These are phyloP conservation scores for Loripinus fragilis DNA, from an alignment of 2,888 invertebrate genomes.

Conservation along the genomic window DNA sequence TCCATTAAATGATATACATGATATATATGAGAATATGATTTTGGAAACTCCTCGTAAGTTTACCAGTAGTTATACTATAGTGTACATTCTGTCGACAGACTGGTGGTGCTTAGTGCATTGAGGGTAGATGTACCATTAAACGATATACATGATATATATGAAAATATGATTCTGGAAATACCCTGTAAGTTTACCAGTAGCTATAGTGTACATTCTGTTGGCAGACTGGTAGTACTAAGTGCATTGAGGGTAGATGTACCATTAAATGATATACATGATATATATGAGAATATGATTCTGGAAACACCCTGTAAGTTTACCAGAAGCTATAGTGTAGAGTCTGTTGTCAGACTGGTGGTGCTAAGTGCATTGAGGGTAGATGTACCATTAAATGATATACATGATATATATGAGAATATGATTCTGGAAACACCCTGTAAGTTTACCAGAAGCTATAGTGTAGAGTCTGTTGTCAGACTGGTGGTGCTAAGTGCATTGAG, in stretches of 20 bases:
- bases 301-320: constrained; percentile 58
- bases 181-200: too few relatives aligned
- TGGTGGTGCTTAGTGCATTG: constrained; percentile 55
- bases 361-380: constrained; percentile 51
- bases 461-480: constrained; percentile 53
- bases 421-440: constrained; percentile 59
- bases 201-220: too few relatives aligned
- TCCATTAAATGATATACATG: constrained; percentile 27
- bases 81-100: constrained; percentile 35
- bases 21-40: constrained; percentile 58
- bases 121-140: constrained; percentile 42
- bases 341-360: constrained; percentile 53
- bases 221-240: constrained; percentile 55
- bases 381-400: constrained; percentile 30
- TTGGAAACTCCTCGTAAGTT: constrained; percentile 60
- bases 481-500: constrained; percentile 54
- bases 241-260: constrained; percentile 48
- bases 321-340: too few relatives aligned
- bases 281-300: constrained; percentile 61
- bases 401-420: constrained; percentile 54
- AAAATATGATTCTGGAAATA: constrained; percentile 56
- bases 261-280: constrained; percentile 21
- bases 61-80: too few relatives aligned
- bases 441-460: too few relatives aligned
- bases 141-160: constrained; percentile 46